Evolutionary conservation across 2,113 vertebrate species (phyloP), one percentile per base, ranked within the genome.

Genomic region (Psammodynastes pulverulentus): DNA sequence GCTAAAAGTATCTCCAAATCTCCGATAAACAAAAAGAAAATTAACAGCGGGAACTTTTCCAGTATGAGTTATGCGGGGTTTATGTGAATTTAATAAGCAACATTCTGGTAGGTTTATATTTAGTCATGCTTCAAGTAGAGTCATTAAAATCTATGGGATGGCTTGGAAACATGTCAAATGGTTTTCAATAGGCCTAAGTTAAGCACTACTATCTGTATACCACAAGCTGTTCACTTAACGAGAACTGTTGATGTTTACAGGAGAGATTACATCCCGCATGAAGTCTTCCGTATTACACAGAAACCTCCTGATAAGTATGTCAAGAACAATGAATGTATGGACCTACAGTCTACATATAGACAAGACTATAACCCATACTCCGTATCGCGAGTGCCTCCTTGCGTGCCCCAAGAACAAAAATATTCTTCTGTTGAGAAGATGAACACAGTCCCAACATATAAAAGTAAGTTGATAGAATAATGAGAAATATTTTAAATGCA

Each of bases 301-400:
- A 91, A 95, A 87, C 39, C 88, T 62, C 94, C 62, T 1, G 86
- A 94, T 21, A 87, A 90, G 0, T 72, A 67, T 0, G 1, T 94
- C 89, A 96, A 94, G 86, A 96, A 88, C 24, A 86, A 93, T 72
- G 91, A 96, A 85, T 90, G 8, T 19, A 97, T 97, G 96, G 96
- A 97, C 94, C 92, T 97, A 86, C 94, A 92, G 91, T 96, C 97
- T 10, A 97, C 90, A 0, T 97, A 97, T 17, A 97, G 94, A 56
- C 93, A 96, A 53, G 95, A 97, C 92, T 97, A 95, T 90, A 97
- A 96, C 0, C 17, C 72, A 17, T 93, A 93, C 26, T 3, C 90
- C 9, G 0, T 92, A 9, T 56, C 52, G 91, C 92, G 87, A 91
- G 94, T 95, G 92, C 84, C 34, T 87, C 91, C 91, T 52, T 94